Base-by-base conservation (phyloP, 2,797 vertebrate genomes). In the Toxotes lorentzi region DNA sequence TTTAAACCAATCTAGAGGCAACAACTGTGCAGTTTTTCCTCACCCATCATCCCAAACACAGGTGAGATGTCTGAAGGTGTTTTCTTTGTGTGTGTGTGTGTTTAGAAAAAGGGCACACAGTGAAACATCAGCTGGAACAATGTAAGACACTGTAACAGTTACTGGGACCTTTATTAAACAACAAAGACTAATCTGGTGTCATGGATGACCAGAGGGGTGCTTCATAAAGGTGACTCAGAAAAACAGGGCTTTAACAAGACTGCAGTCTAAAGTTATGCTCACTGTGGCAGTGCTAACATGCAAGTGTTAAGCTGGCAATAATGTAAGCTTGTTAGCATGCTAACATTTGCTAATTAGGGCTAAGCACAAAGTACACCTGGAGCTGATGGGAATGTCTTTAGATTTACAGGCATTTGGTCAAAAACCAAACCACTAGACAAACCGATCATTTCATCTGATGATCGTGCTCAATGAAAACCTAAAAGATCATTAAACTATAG, bases 141-240 rank as follows among this genome's bases (percentile, higher is more conserved):
- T 24, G n/a, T 24, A 40, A 58, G 41, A 9, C 56, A 45, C 56
- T 41, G 30, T 17, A 56, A 72, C 30, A 40, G 64, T 62, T 76
- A n/a, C 24, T 13, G 34, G 32, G 16, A 21, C 60, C 23, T 50
- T 77, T 78, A 69, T 47, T 73, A 41, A 61, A 67, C 40, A 74
- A 67, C 57, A 54, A 67, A 60, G 79, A 69, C 59, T 30, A 48
- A 84, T 85, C 34, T 69, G 65, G 65, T 67, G 65, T 73, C 68
- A 56, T 21, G 59, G 62, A 58, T 48, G 69, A 78, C 76, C 76
- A 67, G 67, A 69, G 81, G 60, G 56, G 12, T 24, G 50, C 58
- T 83, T 85, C 59, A 81, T 76, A 68, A 73, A 72, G 70, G 62
- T n/a, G 51, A 12, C 53, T 61, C 7, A 19, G 57, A 24, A 68